These are phyloP conservation scores for Chiroxiphia lanceolata DNA, from an alignment of 2,797 vertebrate genomes.

Conservation along the genomic window DNA sequence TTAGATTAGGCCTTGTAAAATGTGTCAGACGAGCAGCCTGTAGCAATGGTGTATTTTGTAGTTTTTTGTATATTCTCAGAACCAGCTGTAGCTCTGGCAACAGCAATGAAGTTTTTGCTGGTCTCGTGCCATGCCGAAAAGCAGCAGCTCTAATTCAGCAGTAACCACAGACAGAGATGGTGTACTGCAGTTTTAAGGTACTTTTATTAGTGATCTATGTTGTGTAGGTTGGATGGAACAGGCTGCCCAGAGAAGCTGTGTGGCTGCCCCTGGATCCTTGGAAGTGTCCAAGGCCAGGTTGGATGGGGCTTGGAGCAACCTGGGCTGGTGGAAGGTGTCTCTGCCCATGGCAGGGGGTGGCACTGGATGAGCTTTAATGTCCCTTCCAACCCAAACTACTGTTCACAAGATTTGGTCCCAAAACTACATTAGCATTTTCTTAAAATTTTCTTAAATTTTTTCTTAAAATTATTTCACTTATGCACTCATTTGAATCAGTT, in stretches of 20 bases:
- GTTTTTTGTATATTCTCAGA: not conserved
- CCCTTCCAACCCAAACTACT: not conserved
- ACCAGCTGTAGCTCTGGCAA: not conserved
- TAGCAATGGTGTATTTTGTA: not conserved
- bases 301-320: not conserved
- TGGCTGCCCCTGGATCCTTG: not conserved
- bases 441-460: not conserved
- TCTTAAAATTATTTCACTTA: not conserved
- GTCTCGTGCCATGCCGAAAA: not conserved
- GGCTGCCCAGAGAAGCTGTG: not conserved
- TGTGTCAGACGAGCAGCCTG: not conserved
- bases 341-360: no score
- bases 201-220: not conserved
- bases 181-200: not conserved
- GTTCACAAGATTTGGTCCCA: not conserved
- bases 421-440: not conserved
- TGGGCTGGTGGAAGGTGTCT: not conserved
- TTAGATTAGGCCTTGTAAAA: not conserved
- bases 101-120: not conserved
- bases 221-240: no score
- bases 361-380: not conserved
- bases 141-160: not conserved
- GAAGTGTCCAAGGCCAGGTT: not conserved
- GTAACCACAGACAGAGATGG: not conserved
- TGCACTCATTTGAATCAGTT: not conserved